phyloP scores from a whole-genome alignment of 2,113 vertebrate species.

The Jacana jacana region DNA sequence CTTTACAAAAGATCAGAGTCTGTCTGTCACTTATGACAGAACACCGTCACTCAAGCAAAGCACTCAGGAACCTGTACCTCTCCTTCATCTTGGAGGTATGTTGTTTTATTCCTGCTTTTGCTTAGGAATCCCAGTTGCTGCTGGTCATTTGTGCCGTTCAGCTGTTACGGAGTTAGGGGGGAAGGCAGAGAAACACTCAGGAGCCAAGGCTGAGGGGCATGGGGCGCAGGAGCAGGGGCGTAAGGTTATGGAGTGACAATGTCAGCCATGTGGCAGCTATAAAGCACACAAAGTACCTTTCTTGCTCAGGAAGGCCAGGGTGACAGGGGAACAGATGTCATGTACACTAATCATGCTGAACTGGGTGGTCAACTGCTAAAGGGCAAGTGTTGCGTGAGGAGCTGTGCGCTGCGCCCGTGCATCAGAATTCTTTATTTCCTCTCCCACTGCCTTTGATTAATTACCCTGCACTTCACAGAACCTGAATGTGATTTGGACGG shows the following conservation, averaged over 20 bases:
- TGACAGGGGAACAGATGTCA: conserved; percentile 14
- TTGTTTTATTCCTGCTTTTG: conserved; percentile 51
- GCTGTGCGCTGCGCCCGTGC: background rate
- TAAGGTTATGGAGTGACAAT: conserved; percentile 47
- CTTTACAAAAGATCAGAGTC: conserved; percentile 27
- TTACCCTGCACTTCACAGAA: background rate
- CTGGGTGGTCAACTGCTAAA: background rate
- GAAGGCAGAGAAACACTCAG: conserved; percentile 31
- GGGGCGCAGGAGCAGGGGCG: background rate
- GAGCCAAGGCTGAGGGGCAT: conserved; percentile 35
- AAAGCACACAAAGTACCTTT: conserved; percentile 26
- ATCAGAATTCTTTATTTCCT: conserved; percentile 7
- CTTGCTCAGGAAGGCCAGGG: background rate
- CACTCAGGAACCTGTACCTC: conserved; percentile 45
- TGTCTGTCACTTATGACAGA: background rate
- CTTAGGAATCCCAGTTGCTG: conserved; percentile 61
- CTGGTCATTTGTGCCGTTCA: conserved; percentile 68
- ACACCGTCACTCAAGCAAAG: conserved; percentile 33
- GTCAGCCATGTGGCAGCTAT: conserved; percentile 35
- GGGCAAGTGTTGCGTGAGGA: background rate
- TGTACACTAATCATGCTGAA: background rate
- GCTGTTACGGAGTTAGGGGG: conserved; percentile 51
- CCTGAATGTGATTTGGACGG: background rate
- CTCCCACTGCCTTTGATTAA: background rate
- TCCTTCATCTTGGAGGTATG: conserved; percentile 21